Conservation (phyloP, 1,140 invertebrate species). For the Dreissena polymorpha region DNA sequence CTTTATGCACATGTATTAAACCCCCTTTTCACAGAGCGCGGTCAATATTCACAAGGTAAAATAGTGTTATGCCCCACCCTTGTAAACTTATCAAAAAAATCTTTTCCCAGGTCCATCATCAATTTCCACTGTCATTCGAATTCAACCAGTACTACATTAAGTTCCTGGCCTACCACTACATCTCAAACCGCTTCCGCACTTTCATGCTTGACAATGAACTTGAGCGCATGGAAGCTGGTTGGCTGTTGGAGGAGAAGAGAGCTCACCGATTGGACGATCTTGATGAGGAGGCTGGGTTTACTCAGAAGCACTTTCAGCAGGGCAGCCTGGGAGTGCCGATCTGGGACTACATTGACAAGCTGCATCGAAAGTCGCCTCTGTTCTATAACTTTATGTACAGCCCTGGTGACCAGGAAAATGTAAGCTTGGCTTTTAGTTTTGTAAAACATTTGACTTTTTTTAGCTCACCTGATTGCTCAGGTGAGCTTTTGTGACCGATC, state of each 20-base stretch:
- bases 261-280: constrained; percentile 61
- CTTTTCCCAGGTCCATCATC: constrained; percentile 88
- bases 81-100: not conserved
- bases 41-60: too few species aligned
- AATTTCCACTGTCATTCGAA: constrained; percentile 98
- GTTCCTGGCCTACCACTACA: constrained; percentile 97
- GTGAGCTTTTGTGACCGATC: too few species aligned
- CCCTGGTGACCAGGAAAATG: constrained; percentile 87
- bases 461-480: too few species aligned
- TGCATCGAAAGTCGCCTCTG: constrained; percentile 90
- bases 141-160: constrained; percentile 97
- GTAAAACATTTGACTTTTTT: too few species aligned
- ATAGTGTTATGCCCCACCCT: too few species aligned
- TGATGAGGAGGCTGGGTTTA: constrained; percentile 87
- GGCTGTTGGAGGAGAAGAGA: constrained; percentile 78
- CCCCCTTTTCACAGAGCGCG: too few species aligned
- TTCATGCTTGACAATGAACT: constrained; percentile 97
- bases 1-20: too few species aligned
- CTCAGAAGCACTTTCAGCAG: constrained; percentile 77
- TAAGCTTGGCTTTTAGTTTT: too few species aligned
- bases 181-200: constrained; percentile 97
- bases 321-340: constrained; percentile 87
- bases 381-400: constrained; percentile 97
- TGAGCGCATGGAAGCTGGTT: constrained; percentile 92
- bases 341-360: constrained; percentile 97